These are phyloP conservation scores for Ornithorhynchus anatinus DNA, from an alignment of 2,113 vertebrate genomes.

Conservation along the genomic window DNA sequence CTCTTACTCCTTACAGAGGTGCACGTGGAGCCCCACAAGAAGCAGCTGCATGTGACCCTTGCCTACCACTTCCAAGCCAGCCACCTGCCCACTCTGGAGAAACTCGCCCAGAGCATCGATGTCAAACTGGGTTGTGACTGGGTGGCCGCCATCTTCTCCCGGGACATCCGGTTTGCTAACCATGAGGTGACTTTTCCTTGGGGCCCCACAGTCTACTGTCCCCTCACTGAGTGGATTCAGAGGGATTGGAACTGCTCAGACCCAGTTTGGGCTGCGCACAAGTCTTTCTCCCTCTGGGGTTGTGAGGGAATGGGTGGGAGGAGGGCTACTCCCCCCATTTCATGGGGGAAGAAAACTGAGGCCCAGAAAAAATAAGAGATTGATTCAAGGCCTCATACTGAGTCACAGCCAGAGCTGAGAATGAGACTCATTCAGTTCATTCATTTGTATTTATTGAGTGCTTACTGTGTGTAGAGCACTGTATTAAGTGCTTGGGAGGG, in stretches of 20 bases:
- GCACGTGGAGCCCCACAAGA: conserved; percentile 94
- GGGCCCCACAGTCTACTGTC: no score
- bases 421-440: not conserved
- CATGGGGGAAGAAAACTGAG: not conserved
- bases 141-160: conserved; percentile 92
- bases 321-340: not conserved
- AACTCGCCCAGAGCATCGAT: conserved; percentile 88
- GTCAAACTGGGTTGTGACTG: conserved; percentile 91
- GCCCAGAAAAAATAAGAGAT: not conserved
- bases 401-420: not conserved
- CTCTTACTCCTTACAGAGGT: conserved; percentile 75
- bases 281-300: no score
- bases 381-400: not conserved
- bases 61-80: conserved; percentile 95
- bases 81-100: conserved; percentile 88
- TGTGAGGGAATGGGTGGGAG: no score
- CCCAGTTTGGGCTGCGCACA: no score
- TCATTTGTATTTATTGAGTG: no score
- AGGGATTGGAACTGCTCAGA: no score
- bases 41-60: conserved; percentile 95
- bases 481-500: no score
- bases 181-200: conserved; percentile 82
- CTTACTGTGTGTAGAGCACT: no score
- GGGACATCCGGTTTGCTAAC: conserved; percentile 94
- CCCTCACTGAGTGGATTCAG: no score